A percentile compares a stretch with the other conserved stretches of the same genome.
phyloP scores from a whole-genome alignment of 2,113 vertebrate genomes.

The Cyanocitta stelleri region DNA sequence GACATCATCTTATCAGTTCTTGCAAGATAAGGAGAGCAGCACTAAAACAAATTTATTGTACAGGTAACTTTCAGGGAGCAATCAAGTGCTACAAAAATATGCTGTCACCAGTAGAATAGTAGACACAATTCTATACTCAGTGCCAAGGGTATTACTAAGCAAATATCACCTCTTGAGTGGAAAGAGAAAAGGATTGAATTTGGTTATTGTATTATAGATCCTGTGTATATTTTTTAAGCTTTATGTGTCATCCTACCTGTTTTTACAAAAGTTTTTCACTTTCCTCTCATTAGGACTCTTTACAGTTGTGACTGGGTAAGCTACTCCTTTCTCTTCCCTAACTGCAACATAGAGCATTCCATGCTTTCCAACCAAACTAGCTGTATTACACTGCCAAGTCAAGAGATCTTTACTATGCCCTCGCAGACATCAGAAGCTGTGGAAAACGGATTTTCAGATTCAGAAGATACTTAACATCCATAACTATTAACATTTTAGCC shows the following conservation, averaged over 20 bases:
- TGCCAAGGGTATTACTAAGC: background rate
- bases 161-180: background rate
- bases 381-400: background rate
- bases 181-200: background rate
- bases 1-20: background rate
- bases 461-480: background rate
- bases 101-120: background rate
- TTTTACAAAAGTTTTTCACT: background rate
- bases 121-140: background rate
- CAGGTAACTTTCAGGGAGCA: background rate
- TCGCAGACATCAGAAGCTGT: background rate
- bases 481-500: background rate
- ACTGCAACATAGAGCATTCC: background rate
- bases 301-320: background rate
- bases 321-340: background rate
- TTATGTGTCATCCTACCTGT: background rate
- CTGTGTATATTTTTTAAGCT: background rate
- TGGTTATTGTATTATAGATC: background rate
- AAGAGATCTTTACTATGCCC: background rate
- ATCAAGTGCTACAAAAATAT: background rate
- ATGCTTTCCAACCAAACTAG: background rate
- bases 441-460: background rate
- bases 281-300: background rate
- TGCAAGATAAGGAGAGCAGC: background rate
- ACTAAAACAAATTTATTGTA: background rate